A percentile compares a stretch with the other conserved stretches of the same genome.
These are phyloP conservation scores for Drosophila burlai DNA, from an alignment of 1,140 invertebrate species.

Conservation along the genomic window DNA sequence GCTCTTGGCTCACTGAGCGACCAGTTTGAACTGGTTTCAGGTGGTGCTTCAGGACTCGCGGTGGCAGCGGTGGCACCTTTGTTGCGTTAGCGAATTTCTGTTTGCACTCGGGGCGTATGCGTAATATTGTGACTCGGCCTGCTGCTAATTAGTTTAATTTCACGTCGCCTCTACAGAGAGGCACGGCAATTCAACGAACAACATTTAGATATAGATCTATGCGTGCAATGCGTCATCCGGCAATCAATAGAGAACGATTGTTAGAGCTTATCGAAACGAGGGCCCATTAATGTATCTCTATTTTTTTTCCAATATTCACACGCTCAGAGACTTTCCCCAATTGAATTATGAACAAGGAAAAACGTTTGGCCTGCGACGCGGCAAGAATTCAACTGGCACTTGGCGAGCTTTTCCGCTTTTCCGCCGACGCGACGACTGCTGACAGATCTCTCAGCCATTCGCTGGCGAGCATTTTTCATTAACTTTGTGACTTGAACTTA, in stretches of 20 bases:
- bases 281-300: conserved; percentile 13
- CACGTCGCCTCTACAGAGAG: conserved; percentile 1
- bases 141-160: conserved; percentile 41
- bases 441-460: conserved; percentile 58
- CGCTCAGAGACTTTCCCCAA: conserved; percentile 7
- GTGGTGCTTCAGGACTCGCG: conserved; percentile 29
- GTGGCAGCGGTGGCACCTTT: conserved; percentile 14
- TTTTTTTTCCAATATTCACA: conserved; percentile 45
- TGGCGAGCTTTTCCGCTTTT: conserved; percentile 70
- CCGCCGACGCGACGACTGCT: conserved; percentile 43
- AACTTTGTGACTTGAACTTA: conserved; percentile 71
- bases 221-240: conserved; percentile 29
- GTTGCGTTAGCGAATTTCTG: conserved; percentile 26
- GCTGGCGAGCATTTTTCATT: conserved; percentile 64
- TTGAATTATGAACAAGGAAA: conserved; percentile 27
- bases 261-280: conserved; percentile 22
- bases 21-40: conserved; percentile 44
- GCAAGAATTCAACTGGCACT: conserved; percentile 71
- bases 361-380: conserved; percentile 62
- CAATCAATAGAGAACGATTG: conserved; percentile 38
- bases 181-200: conserved; percentile 9
- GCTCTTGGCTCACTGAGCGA: conserved; percentile 14
- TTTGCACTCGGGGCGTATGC: conserved; percentile 45
- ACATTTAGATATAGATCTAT: conserved; percentile 8
- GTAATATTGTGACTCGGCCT: conserved; percentile 39